phyloP scores from a whole-genome alignment of 2,113 vertebrate species.

The Hemichromis elongatus region DNA sequence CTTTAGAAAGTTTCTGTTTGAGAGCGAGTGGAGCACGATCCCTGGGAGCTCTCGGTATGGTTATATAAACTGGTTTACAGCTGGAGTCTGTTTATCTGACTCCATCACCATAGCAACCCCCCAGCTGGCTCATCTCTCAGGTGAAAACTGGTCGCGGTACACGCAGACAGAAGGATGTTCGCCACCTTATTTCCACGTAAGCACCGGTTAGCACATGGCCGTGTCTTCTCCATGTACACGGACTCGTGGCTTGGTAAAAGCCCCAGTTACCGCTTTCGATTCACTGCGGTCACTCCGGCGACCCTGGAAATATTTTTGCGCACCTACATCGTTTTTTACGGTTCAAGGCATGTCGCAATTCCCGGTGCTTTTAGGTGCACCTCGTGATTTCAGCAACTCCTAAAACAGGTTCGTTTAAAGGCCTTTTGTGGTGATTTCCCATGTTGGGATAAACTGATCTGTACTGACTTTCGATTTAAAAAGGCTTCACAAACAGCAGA shows the following conservation, averaged over 20 bases:
- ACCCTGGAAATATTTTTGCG: neutral
- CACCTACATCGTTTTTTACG: neutral
- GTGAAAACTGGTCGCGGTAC: neutral
- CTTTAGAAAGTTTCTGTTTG: neutral
- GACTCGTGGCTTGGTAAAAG: neutral
- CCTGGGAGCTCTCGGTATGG: neutral
- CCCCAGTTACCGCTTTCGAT: neutral
- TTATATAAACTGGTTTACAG: neutral
- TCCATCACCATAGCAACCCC: neutral
- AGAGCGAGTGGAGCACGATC: no score
- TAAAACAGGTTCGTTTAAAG: neutral
- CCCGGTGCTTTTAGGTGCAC: neutral
- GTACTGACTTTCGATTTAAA: neutral
- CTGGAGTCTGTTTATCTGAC: neutral
- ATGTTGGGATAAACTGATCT: neutral
- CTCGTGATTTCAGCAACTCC: no score
- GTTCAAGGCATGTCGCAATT: neutral
- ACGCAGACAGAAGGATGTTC: neutral
- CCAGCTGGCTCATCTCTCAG: neutral
- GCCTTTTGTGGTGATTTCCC: fast-evolving
- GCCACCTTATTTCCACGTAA: fast-evolving
- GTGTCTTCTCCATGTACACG: neutral
- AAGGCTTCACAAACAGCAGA: neutral
- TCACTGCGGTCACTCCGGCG: fast-evolving
- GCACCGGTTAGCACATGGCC: neutral